Base-by-base conservation (phyloP, 2,113 vertebrate species). In the Cavia aperea region DNA sequence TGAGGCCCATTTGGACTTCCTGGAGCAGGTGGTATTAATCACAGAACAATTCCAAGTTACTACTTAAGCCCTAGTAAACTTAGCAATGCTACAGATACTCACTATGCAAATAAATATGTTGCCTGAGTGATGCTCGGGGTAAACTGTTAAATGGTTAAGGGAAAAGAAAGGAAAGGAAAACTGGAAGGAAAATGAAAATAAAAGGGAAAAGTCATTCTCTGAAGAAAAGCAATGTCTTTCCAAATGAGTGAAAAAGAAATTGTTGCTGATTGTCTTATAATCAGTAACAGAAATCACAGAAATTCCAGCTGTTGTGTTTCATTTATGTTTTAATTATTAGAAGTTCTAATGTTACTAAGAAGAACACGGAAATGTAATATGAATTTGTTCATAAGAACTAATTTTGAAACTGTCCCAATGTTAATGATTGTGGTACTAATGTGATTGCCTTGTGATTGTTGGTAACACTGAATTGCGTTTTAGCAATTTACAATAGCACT, bases 311-410 rank as follows among this genome's bases (percentile, higher is more conserved):
- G n/a, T 14, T 58, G 86, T 90, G 33, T 88, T 94, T 89, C 19
- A 46, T 90, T 77, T 78, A 7, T 87, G 29, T 15, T 94, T 88
- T 93, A 63, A 86, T 79, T 95, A 83, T 73, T 78, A 63, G 19
- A 49, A 86, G 5, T 3, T 13, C 33, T 75, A 3, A 1, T 68
- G 86, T 60, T 86, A 66, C 5, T 5, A 86, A 86, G n/a, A 84
- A 81, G n/a, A 66, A 63, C 24, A 24, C 16, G 91, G 72, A 23
- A 65, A 75, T 23, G 3, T 66, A 43, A 86, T 51, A 68, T 81
- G 70, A 93, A 87, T 92, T 70, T 63, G 4, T 81, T 84, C 31
- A 26, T 87, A 89, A 84, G 33, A 85, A 66, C 18, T 89, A 83
- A 75, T 46, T 87, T 14, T 70, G 78, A 95, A 92, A 78, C 68